Evolutionary conservation across 2,888 invertebrate genomes (phyloP).

Genomic region (Petrolisthes manimaculis): DNA sequence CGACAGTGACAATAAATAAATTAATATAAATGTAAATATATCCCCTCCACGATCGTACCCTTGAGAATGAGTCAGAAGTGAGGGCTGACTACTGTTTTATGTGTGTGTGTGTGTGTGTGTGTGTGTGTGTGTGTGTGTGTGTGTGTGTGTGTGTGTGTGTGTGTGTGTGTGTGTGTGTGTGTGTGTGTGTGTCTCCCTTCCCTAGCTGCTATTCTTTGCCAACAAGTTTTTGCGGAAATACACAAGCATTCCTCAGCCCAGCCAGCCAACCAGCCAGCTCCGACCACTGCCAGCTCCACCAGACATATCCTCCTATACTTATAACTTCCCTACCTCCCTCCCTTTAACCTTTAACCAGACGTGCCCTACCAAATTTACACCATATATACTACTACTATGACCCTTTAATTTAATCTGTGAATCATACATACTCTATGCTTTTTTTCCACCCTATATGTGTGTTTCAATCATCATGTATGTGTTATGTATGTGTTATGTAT

Average conservation of each 20-base stretch:
- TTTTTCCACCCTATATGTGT: too few species aligned
- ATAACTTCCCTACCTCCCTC: too few species aligned
- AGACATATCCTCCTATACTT: background rate
- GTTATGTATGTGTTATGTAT: too few species aligned
- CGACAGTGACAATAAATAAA: background rate
- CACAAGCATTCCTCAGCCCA: background rate
- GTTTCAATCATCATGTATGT: too few species aligned
- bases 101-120: background rate
- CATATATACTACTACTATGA: too few species aligned
- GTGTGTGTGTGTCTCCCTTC: background rate
- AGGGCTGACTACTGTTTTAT: background rate
- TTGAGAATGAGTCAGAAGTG: background rate
- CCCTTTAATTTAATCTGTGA: too few species aligned
- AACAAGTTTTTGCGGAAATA: slow-evolving; percentile 11
- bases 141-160: background rate
- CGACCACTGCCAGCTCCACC: background rate
- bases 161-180: background rate
- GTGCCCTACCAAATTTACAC: too few species aligned
- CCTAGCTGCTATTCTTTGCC: background rate
- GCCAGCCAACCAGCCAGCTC: background rate
- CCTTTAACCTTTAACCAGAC: too few species aligned
- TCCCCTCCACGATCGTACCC: background rate
- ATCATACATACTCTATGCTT: too few species aligned
- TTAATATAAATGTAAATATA: background rate
- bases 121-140: slow-evolving; percentile 1